phyloP scores from a whole-genome alignment of 2,113 vertebrate species.

The Mormyrus lacerda region DNA sequence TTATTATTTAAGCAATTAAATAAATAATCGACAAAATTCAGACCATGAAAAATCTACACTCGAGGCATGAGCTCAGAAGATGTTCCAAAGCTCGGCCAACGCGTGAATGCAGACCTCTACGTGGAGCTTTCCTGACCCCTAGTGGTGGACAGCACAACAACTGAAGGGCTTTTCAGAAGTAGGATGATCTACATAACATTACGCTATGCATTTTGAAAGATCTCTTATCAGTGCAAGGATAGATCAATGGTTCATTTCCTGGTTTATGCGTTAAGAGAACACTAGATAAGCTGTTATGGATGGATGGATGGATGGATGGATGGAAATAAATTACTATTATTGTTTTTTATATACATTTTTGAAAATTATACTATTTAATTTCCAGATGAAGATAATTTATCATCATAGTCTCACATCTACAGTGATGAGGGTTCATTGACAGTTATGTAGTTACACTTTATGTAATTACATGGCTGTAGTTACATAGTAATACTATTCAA shows the following conservation, averaged over 20 bases:
- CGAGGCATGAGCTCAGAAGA: neutral
- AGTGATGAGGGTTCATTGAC: neutral
- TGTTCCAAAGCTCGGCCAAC: neutral
- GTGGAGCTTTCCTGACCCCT: conserved; percentile 31
- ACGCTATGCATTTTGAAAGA: neutral
- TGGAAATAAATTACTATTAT: neutral
- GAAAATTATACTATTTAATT: neutral
- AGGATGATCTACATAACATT: neutral
- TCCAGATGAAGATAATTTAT: neutral
- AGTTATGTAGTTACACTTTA: too few relatives aligned
- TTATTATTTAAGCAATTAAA: neutral
- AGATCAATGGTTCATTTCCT: neutral
- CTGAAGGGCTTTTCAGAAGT: neutral
- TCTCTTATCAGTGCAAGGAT: neutral
- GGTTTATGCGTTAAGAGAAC: neutral
- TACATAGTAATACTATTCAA: too few relatives aligned
- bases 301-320: neutral
- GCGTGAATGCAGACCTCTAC: neutral
- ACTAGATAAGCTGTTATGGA: neutral
- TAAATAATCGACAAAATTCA: neutral
- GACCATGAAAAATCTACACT: neutral
- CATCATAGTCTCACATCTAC: neutral
- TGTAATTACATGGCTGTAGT: too few relatives aligned
- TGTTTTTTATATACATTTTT: neutral
- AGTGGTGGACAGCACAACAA: neutral